A percentile compares a stretch with the other conserved stretches of the same genome.
phyloP scores from a whole-genome alignment of 2,113 vertebrate species.

The Telmatochromis bifrenatus region DNA sequence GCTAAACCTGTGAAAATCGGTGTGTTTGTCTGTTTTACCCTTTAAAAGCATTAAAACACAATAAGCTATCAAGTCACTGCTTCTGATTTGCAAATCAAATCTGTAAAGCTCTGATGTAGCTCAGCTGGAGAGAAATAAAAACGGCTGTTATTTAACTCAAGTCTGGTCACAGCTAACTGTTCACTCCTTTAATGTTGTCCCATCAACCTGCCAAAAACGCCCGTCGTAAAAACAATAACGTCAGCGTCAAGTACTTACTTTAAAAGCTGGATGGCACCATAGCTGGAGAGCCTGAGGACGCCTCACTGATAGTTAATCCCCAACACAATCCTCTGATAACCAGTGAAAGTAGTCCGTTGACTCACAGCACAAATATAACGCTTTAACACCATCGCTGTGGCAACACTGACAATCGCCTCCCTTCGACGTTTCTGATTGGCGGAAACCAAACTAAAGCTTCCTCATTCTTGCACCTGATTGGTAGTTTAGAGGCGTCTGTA shows the following conservation, averaged over 20 bases:
- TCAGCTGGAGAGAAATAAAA: not conserved
- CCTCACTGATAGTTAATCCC: not conserved
- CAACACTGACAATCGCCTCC: slow-evolving; percentile 24
- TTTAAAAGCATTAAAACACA: not conserved
- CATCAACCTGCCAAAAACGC: not conserved
- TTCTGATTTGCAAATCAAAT: not conserved
- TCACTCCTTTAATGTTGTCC: not conserved
- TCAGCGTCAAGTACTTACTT: not conserved
- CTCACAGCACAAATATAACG: slow-evolving; percentile 8
- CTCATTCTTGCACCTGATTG: slow-evolving; percentile 3
- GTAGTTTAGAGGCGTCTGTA: not conserved
- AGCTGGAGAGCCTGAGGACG: not conserved
- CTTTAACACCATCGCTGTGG: slow-evolving; percentile 48
- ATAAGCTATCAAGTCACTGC: not conserved
- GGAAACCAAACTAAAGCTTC: fast-evolving
- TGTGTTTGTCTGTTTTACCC: not conserved
- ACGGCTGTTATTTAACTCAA: not conserved
- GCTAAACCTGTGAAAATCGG: not conserved
- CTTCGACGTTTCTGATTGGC: slow-evolving; percentile 30
- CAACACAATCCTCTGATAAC: not conserved
- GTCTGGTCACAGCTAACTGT: not conserved
- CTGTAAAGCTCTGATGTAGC: not conserved
- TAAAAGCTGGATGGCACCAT: not conserved
- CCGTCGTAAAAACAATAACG: not conserved
- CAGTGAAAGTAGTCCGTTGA: not conserved